Evolutionary conservation across 2,113 vertebrate genomes (phyloP), one percentile per base, ranked within the genome.

Genomic region (Nesogale talazaci): DNA sequence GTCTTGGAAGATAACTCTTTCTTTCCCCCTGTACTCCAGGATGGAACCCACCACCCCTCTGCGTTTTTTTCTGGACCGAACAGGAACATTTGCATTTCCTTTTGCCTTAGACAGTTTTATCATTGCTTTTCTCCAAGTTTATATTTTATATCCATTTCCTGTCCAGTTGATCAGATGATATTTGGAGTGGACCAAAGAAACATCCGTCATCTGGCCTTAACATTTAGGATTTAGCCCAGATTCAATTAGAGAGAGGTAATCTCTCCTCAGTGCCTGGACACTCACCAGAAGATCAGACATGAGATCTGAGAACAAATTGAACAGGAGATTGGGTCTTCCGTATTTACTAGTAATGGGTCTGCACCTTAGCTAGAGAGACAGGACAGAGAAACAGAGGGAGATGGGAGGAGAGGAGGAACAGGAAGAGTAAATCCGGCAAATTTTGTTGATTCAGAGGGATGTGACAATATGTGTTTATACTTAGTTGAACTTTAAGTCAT

Each of bases 61-160:
- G 38, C 16, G 61, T 83, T 52, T 52, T 52, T 12, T 52, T 52
- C 46, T 52, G 46, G 46, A 52, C 46, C 9, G 46, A 11, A 52
- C 46, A 52, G 46, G 46, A 10, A 52, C 46, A 52, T 10, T 12
- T 52, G 46, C 14, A 10, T 86, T 92, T 83, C 9, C 57, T 79
- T 56, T 92, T 36, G 4, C n/a, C 20, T 80, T 76, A 88, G n/a
- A 36, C 59, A 80, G 83, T 31, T 84, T 69, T 36, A 63, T 46
- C 15, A 74, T 83, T 86, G 59, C 15, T 52, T 90, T 95, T 42
- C 70, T 29, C 4, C 57, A 92, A n/a, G 83, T 14, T 57, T 17
- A 42, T 20, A 70, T 31, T 93, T 78, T 46, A 46, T 70, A 78
- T 10, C 52, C 52, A 63, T 38, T 84, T 78, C 29, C 36, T 61